Percentiles rank a stretch among this genome's conserved stretches.
These are phyloP conservation scores for Brachyptera risi DNA, from an alignment of 2,888 invertebrate species.

Conservation along the genomic window DNA sequence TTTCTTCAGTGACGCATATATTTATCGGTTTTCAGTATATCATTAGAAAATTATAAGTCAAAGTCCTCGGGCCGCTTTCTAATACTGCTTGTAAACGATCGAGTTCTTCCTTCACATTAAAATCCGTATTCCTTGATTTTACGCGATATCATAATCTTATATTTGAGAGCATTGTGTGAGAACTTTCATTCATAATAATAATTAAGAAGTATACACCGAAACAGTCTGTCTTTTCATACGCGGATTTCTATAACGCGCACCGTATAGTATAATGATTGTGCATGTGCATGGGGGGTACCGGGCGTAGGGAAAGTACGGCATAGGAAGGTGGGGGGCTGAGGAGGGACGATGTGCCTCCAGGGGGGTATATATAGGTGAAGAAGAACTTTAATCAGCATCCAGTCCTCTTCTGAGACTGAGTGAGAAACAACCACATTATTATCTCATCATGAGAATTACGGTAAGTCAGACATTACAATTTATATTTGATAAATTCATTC, in stretches of 20 bases:
- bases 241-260: background rate
- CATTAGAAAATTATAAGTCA: too few species aligned
- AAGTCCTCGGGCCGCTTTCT: too few species aligned
- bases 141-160: too few species aligned
- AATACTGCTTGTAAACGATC: too few species aligned
- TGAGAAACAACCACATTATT: background rate
- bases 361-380: slow-evolving; percentile 6
- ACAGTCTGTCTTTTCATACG: background rate
- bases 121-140: too few species aligned
- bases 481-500: too few species aligned
- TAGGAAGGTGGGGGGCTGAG: background rate
- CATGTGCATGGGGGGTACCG: background rate
- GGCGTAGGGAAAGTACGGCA: slow-evolving; percentile 9
- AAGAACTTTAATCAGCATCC: background rate
- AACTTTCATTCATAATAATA: slow-evolving; percentile 19
- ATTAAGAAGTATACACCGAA: slow-evolving; percentile 13
- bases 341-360: background rate
- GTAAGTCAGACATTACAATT: slow-evolving; percentile 9
- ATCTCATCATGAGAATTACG: slow-evolving; percentile 5
- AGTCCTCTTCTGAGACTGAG: slow-evolving; percentile 6
- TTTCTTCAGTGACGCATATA: too few species aligned
- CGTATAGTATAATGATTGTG: background rate
- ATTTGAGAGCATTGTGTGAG: slow-evolving; percentile 4
- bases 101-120: too few species aligned
- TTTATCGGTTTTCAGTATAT: too few species aligned